Evolutionary conservation across 1,140 invertebrate genomes (phyloP).

Genomic region (Bombus picipes): DNA sequence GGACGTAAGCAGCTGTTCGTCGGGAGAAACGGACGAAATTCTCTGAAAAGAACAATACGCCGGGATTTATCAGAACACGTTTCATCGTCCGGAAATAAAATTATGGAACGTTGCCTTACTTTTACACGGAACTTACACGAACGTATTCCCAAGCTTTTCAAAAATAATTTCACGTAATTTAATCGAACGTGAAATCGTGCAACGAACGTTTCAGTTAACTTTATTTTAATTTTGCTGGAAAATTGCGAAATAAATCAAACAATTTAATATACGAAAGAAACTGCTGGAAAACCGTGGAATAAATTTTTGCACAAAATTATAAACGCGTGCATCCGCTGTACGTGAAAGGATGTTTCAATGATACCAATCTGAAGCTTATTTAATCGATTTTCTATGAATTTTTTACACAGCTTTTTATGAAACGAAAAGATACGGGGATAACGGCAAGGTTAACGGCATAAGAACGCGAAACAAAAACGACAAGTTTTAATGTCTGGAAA

Average conservation of each 20-base stretch:
- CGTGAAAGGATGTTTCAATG: not conserved
- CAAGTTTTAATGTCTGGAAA: not conserved
- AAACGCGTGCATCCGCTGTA: no score
- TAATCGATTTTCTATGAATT: not conserved
- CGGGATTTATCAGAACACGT: slow-evolving; percentile 7
- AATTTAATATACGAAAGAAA: not conserved
- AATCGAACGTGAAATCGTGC: not conserved
- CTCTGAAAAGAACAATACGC: not conserved
- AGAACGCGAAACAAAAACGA: no score
- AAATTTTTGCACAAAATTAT: no score
- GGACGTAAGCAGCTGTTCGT: not conserved
- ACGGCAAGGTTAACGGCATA: not conserved
- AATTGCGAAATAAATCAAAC: not conserved
- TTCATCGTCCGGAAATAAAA: not conserved
- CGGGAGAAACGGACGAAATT: not conserved
- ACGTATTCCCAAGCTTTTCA: not conserved
- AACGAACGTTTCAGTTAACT: not conserved
- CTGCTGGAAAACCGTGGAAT: no score
- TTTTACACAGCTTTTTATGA: not conserved
- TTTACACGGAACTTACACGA: not conserved
- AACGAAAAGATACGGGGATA: not conserved
- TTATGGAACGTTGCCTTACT: not conserved
- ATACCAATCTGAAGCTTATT: not conserved
- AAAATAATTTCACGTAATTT: not conserved
- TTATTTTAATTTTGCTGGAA: not conserved